These are phyloP conservation scores for Bubo scandiacus DNA, from an alignment of 2,113 vertebrate species.

Conservation along the genomic window DNA sequence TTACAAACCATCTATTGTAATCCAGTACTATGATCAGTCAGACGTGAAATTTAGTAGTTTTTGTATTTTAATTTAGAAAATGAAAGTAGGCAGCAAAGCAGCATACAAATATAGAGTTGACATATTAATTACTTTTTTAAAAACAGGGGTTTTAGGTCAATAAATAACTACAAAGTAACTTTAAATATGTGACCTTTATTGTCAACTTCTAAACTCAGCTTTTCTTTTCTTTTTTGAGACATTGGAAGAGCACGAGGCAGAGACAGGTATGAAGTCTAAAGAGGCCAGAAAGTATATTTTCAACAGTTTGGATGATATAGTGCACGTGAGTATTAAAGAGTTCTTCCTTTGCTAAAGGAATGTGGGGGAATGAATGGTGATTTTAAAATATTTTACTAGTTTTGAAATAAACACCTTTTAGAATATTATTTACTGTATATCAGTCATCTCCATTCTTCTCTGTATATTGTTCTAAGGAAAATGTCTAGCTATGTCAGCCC, in stretches of 20 bases:
- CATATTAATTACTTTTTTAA: background rate
- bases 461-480: background rate
- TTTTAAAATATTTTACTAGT: background rate
- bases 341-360: background rate
- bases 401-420: background rate
- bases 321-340: slow-evolving; percentile 84
- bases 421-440: background rate
- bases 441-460: background rate
- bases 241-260: slow-evolving; percentile 94
- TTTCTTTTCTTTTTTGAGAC: slow-evolving; percentile 76
- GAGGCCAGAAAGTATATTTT: slow-evolving; percentile 99
- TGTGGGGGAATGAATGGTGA: background rate
- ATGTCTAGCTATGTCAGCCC: background rate
- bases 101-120: background rate
- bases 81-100: background rate
- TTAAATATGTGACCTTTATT: background rate
- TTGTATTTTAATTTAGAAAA: background rate
- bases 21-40: background rate
- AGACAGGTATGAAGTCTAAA: slow-evolving; percentile 99
- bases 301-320: slow-evolving; percentile 98
- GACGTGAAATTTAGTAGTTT: background rate
- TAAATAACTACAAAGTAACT: background rate
- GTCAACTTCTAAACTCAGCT: background rate
- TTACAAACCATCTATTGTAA: background rate
- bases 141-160: background rate